phyloP scores from a whole-genome alignment of 1,140 invertebrate genomes.

The Thereuonema tuberculata region DNA sequence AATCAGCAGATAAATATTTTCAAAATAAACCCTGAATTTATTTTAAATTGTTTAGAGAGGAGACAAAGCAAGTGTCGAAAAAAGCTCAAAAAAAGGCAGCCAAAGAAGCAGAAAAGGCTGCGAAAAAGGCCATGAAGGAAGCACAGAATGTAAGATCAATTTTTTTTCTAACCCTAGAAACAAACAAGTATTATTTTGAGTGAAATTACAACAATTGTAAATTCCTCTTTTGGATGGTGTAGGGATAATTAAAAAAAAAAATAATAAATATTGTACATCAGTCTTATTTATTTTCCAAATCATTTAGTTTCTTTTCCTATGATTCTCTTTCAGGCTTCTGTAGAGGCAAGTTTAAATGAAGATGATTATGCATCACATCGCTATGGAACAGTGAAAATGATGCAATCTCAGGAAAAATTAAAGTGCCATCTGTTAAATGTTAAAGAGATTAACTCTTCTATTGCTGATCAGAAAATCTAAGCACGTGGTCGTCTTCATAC shows the following conservation, averaged over 20 bases:
- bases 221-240: too few relatives aligned
- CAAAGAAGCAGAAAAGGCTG: neutral
- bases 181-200: too few relatives aligned
- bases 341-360: constrained; percentile 28
- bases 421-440: constrained; percentile 43
- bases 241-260: too few relatives aligned
- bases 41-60: neutral
- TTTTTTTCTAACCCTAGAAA: too few relatives aligned
- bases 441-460: constrained; percentile 40
- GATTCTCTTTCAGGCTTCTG: too few relatives aligned
- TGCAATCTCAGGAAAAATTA: constrained; percentile 56
- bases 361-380: constrained; percentile 49
- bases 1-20: too few relatives aligned
- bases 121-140: neutral
- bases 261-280: too few relatives aligned
- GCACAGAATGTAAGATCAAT: neutral
- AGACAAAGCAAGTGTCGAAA: neutral
- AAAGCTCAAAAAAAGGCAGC: neutral
- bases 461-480: constrained; percentile 51
- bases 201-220: too few relatives aligned
- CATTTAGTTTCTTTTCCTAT: too few relatives aligned
- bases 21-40: too few relatives aligned
- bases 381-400: constrained; percentile 62
- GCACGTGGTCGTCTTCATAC: constrained; percentile 80
- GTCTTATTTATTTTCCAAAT: too few relatives aligned